A percentile compares a stretch with the other conserved stretches of the same genome.
Conservation (phyloP, 2,888 invertebrate species). For the Yponomeuta cagnagella region DNA sequence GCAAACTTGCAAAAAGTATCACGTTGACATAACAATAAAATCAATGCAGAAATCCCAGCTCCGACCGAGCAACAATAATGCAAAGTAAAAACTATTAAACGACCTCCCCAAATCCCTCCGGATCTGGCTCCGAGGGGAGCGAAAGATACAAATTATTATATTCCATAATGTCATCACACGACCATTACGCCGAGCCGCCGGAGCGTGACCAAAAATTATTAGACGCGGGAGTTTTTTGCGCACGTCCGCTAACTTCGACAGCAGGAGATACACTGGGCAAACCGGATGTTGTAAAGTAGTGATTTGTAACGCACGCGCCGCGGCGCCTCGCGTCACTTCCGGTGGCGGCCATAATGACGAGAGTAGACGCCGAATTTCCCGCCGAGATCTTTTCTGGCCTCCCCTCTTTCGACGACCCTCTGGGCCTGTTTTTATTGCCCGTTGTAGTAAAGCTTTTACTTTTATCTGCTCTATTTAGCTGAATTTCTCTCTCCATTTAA, state of each 20-base stretch:
- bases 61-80: slow-evolving; percentile 31
- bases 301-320: slow-evolving; percentile 76
- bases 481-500: slow-evolving; percentile 65
- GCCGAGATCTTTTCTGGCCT: slow-evolving; percentile 30
- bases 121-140: slow-evolving; percentile 33
- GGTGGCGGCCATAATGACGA: slow-evolving; percentile 61
- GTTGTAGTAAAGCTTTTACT: slow-evolving; percentile 46
- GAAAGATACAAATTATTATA: slow-evolving; percentile 65
- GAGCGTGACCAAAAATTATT: slow-evolving; percentile 66
- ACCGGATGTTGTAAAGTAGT: slow-evolving; percentile 76
- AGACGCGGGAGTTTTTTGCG: slow-evolving; percentile 39
- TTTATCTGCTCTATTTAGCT: slow-evolving; percentile 64
- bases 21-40: background rate
- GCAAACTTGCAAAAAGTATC: background rate
- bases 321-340: slow-evolving; percentile 69
- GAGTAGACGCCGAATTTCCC: slow-evolving; percentile 32
- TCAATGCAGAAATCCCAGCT: background rate
- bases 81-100: slow-evolving; percentile 40
- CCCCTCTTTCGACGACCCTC: slow-evolving; percentile 28
- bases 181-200: slow-evolving; percentile 57
- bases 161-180: slow-evolving; percentile 69
- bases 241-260: slow-evolving; percentile 48
- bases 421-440: slow-evolving; percentile 37
- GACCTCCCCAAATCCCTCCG: slow-evolving; percentile 25
- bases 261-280: slow-evolving; percentile 47